phyloP scores from a whole-genome alignment of 2,113 vertebrate genomes.

The Scortum barcoo region DNA sequence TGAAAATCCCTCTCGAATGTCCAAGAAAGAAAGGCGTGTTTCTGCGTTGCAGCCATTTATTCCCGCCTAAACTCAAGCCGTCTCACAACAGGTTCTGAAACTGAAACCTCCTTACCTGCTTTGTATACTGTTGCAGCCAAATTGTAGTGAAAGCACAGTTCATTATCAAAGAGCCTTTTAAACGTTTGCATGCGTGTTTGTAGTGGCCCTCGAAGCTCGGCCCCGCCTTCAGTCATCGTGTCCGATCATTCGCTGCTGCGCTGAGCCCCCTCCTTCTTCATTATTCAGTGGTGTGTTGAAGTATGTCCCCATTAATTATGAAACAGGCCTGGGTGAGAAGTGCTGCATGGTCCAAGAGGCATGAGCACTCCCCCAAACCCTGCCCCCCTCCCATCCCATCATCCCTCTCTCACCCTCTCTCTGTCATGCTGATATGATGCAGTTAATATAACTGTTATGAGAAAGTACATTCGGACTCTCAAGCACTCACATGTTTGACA shows the following conservation, averaged over 20 bases:
- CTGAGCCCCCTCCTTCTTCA: constrained; percentile 53
- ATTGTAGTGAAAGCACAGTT: constrained; percentile 7
- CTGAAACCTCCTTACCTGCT: not conserved
- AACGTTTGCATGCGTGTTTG: constrained; percentile 4
- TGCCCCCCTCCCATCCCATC: not conserved
- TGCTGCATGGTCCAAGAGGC: constrained; percentile 61
- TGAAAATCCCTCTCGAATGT: constrained; percentile 30
- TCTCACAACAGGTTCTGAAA: constrained; percentile 29
- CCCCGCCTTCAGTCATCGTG: constrained; percentile 34
- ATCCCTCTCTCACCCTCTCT: not conserved
- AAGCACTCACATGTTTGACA: constrained; percentile 2
- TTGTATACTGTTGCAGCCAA: not conserved
- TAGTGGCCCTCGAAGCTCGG: constrained; percentile 19
- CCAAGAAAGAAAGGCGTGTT: constrained; percentile 9
- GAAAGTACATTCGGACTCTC: constrained; percentile 19
- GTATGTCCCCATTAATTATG: constrained; percentile 79
- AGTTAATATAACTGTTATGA: constrained; percentile 18
- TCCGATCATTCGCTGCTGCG: constrained; percentile 30
- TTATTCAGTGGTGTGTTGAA: constrained; percentile 79
- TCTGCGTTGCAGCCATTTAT: not conserved
- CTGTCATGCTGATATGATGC: constrained; percentile 25
- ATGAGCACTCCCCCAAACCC: constrained; percentile 4
- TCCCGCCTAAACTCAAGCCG: not conserved
- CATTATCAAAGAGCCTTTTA: constrained; percentile 4
- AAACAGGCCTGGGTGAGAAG: constrained; percentile 65